These are phyloP conservation scores for Oreochromis niloticus DNA, from an alignment of 2,113 vertebrate genomes.

Conservation along the genomic window DNA sequence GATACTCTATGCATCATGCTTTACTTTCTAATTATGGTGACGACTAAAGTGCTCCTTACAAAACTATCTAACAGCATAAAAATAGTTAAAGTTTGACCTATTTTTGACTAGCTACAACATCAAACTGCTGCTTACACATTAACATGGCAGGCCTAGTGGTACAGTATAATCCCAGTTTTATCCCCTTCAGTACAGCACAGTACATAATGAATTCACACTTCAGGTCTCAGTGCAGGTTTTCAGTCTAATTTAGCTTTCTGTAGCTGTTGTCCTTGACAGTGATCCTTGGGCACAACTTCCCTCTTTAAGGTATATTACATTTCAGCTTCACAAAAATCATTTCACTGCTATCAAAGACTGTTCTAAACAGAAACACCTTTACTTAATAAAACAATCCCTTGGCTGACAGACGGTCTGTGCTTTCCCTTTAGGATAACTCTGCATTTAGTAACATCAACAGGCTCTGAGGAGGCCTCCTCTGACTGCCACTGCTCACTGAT, in stretches of 20 bases:
- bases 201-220: background rate
- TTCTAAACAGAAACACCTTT: background rate
- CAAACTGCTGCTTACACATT: background rate
- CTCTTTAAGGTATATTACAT: background rate
- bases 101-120: background rate
- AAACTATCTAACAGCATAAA: background rate
- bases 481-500: background rate
- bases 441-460: background rate
- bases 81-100: background rate
- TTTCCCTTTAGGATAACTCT: background rate
- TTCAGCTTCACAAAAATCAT: background rate
- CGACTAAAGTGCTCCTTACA: background rate
- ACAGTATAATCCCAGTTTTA: background rate
- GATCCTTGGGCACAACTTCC: background rate
- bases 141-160: background rate
- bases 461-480: background rate
- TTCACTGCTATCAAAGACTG: background rate
- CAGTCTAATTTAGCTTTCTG: background rate
- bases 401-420: background rate
- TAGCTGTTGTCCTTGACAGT: background rate
- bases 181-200: background rate
- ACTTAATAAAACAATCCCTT: background rate
- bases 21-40: background rate
- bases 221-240: background rate
- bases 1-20: background rate